Conservation (phyloP, 2,113 vertebrate species). For the Eidolon helvum region DNA sequence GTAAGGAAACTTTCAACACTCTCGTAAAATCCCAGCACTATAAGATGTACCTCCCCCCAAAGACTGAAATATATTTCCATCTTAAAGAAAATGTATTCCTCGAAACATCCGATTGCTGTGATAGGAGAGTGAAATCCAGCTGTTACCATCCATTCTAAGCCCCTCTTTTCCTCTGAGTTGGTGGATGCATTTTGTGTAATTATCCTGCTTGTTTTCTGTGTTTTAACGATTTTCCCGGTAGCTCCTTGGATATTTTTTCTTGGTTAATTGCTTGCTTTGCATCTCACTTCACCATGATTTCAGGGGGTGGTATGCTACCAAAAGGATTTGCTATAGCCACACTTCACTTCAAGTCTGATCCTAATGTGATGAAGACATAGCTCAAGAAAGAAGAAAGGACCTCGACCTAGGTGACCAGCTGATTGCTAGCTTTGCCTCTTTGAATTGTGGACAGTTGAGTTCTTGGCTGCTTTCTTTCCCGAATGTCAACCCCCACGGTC, state of each 20-base stretch:
- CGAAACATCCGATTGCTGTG: not conserved
- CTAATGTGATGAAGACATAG: not conserved
- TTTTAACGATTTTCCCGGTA: conserved; percentile 33
- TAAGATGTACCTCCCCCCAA: not conserved
- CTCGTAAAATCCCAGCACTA: not conserved
- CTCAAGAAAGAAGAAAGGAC: not conserved
- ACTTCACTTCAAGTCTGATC: not conserved
- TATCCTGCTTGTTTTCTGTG: conserved; percentile 48
- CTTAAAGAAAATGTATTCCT: not conserved
- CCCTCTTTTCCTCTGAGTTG: not conserved
- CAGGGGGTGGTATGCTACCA: not conserved
- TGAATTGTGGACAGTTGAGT: not conserved
- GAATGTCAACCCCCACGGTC: not conserved
- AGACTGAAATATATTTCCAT: not conserved
- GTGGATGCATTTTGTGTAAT: conserved; percentile 9
- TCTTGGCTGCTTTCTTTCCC: not conserved
- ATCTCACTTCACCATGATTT: not conserved
- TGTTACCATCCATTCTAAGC: not conserved
- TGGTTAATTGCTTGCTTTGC: conserved; percentile 38
- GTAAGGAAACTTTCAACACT: not conserved
- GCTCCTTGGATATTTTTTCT: conserved; percentile 51
- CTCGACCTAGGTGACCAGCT: not conserved
- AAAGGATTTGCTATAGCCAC: not conserved
- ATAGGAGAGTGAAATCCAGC: conserved; percentile 31
- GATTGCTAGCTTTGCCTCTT: not conserved